Conservation (phyloP, 2,113 vertebrate genomes). For the Pheucticus melanocephalus region DNA sequence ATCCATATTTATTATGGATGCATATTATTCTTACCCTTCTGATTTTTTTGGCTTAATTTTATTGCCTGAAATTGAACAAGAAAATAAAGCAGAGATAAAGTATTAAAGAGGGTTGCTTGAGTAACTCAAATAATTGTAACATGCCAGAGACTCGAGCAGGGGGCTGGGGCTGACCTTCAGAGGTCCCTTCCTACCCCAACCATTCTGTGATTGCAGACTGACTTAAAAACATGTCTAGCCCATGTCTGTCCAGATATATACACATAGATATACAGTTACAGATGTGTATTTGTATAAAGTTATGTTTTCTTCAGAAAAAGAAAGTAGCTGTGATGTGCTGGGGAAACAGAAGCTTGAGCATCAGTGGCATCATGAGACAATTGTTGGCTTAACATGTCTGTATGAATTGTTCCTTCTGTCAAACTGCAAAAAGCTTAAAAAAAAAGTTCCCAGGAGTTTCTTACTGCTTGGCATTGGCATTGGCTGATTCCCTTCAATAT, state of each 20-base stretch:
- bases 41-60: not conserved
- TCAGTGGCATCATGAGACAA: not conserved
- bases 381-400: accelerated
- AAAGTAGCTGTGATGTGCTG: not conserved
- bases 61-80: not conserved
- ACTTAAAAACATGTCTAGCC: not conserved
- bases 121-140: not conserved
- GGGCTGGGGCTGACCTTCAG: not conserved
- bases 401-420: not conserved
- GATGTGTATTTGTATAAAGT: not conserved
- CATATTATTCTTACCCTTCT: not conserved
- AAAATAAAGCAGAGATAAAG: not conserved
- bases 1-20: not conserved
- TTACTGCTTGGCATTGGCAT: not conserved
- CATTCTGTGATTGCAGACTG: not conserved
- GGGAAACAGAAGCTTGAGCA: not conserved
- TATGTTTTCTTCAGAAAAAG: not conserved
- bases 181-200: not conserved
- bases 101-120: not conserved
- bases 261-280: not conserved
- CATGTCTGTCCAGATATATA: not conserved
- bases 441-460: not conserved
- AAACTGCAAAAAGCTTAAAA: not conserved
- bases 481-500: not conserved
- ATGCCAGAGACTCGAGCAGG: not conserved